Evolutionary conservation across 2,113 vertebrate species (phyloP), one percentile per base, ranked within the genome.

Genomic region (Syngnathus typhle): DNA sequence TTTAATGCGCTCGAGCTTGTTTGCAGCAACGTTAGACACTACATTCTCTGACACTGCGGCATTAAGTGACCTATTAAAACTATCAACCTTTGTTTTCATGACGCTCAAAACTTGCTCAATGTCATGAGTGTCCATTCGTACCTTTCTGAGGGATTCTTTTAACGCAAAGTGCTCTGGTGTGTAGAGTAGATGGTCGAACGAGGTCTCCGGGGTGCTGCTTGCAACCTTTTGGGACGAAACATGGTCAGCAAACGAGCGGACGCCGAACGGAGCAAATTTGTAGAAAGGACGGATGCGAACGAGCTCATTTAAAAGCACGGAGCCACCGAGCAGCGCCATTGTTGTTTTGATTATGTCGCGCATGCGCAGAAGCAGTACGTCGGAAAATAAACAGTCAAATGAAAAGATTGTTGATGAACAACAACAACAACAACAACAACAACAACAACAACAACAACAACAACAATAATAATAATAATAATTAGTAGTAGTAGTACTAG

Each of bases 141-240:
- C 91, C 91, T 93, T 93, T 72, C 80, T 81, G 63, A 93, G 88
- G 21, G 87, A 84, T 36, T 81, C 80, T 71, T 91, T 85, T 52
- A 91, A 43, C 3, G 88, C 82, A 71, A 72, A 77, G 67, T 91
- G 87, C 72, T 90, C 87, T 39, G 68, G 72, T 2, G 62, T 82
- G 69, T 89, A 92, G 55, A 88, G 61, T 60, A 79, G 39, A 63
- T 76, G 79, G 38, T 83, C 79, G 4, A 6, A 36, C 3, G 3
- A 1, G 12, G 16, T 21, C 60, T 83, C 76, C 1, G 75, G 16
- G 49, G 15, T 19, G 18, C 59, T 21, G 52, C 41, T 37, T 15
- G 73, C 4, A 11, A 43, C 84, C 27, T 54, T 13, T 69, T 78
- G 85, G 8, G 88, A 75, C 7, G 87, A 78, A 1, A 68, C 79